Evolutionary conservation across 2,888 invertebrate genomes (phyloP).

Genomic region (Oscheius sp.): DNA sequence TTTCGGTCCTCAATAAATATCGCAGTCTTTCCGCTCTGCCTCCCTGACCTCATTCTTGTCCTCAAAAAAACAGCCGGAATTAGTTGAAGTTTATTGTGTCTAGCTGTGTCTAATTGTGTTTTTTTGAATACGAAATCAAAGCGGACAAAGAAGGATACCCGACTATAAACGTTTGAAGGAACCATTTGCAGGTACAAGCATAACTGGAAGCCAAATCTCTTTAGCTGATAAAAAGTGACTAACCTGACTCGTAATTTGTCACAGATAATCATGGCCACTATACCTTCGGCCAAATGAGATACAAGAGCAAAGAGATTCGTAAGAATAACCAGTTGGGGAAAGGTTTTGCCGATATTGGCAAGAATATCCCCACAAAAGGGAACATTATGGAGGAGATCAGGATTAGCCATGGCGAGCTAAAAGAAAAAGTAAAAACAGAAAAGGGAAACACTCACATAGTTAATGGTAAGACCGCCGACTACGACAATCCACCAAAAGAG

Average conservation of each 20-base stretch:
- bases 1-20: no score
- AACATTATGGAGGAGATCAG: conserved; percentile 45
- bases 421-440: neutral
- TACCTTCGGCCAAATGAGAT: conserved; percentile 65
- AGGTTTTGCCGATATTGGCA: conserved; percentile 40
- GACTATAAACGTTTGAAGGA: conserved; percentile 67
- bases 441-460: conserved; percentile 57
- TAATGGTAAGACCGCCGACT: conserved; percentile 59
- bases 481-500: conserved; percentile 64
- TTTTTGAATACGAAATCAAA: conserved; percentile 36
- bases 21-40: no score
- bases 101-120: conserved; percentile 3
- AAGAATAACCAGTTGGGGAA: conserved; percentile 42
- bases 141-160: conserved; percentile 68
- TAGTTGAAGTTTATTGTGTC: no score
- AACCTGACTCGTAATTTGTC: conserved; percentile 58
- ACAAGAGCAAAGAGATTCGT: conserved; percentile 62
- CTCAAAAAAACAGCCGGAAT: no score
- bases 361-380: conserved; percentile 53
- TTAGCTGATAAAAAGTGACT: neutral
- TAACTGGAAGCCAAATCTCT: conserved; percentile 41
- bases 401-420: conserved; percentile 48
- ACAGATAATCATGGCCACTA: conserved; percentile 61
- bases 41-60: no score
- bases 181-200: conserved; percentile 66